Percentiles rank a stretch among this genome's conserved stretches.
These are phyloP conservation scores for Cherax destructor DNA, from an alignment of 1,140 invertebrate species.

Conservation along the genomic window DNA sequence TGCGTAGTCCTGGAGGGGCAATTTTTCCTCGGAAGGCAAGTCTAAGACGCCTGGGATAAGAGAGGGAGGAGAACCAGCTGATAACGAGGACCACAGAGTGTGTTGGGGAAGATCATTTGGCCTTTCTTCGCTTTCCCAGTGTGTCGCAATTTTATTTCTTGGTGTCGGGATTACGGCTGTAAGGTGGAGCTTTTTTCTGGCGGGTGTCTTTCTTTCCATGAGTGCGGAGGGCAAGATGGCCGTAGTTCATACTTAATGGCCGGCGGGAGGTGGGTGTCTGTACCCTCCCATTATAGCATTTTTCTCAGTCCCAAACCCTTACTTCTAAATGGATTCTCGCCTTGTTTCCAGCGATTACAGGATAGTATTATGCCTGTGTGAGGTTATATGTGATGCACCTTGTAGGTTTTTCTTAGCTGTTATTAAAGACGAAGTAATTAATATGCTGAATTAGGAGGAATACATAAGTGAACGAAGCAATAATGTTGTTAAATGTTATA, in stretches of 20 bases:
- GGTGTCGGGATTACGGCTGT: conserved; percentile 26
- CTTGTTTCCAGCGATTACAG: conserved; percentile 43
- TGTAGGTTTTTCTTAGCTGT: too few relatives aligned
- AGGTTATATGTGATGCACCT: neutral
- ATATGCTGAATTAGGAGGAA: too few relatives aligned
- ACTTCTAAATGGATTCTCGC: conserved; percentile 47
- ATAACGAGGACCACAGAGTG: neutral
- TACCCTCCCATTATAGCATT: conserved; percentile 50
- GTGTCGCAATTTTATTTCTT: conserved; percentile 47
- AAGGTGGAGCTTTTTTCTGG: neutral
- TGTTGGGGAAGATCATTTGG: conserved; percentile 39
- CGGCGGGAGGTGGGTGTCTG: conserved; percentile 33
- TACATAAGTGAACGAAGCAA: too few relatives aligned
- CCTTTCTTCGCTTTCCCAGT: conserved; percentile 39
- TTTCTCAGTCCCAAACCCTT: conserved; percentile 35
- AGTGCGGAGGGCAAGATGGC: conserved; percentile 25
- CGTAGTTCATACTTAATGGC: conserved; percentile 46
- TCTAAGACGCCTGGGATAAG: conserved; percentile 3
- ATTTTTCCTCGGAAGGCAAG: neutral
- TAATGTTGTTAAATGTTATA: too few relatives aligned
- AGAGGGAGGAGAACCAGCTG: conserved; percentile 6
- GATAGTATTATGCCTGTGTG: conserved; percentile 44
- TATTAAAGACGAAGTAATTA: too few relatives aligned
- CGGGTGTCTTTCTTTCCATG: conserved; percentile 28
- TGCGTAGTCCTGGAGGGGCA: neutral